These are phyloP conservation scores for Pelecanoides urinatrix DNA, from an alignment of 2,113 vertebrate species.

Conservation along the genomic window DNA sequence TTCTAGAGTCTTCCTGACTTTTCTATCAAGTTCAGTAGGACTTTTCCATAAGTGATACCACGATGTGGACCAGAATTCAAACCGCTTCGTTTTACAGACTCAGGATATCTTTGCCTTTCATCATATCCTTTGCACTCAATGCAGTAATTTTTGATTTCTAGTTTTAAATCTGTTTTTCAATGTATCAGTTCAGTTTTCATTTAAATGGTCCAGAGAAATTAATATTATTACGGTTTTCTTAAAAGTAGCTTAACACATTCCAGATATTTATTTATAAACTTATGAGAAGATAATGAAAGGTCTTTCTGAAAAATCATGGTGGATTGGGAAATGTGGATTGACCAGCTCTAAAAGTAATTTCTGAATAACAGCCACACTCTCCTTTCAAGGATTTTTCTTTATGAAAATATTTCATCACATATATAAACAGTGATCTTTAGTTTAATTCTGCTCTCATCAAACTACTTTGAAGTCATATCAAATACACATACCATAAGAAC, in stretches of 20 bases:
- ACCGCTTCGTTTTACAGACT: not conserved
- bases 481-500: not conserved
- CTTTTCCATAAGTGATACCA: not conserved
- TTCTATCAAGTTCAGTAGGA: not conserved
- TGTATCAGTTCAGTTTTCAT: not conserved
- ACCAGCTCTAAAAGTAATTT: not conserved
- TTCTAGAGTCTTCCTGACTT: not conserved
- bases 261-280: not conserved
- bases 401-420: not conserved
- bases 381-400: not conserved
- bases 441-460: not conserved
- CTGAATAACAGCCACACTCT: not conserved
- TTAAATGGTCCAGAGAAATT: not conserved
- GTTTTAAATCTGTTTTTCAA: not conserved
- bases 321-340: not conserved
- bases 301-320: not conserved
- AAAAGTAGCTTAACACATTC: not conserved
- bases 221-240: not conserved
- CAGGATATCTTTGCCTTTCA: not conserved
- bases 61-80: not conserved
- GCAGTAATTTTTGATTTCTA: not conserved
- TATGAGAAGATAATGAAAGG: not conserved
- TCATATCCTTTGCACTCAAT: not conserved
- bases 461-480: not conserved
- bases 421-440: not conserved